Evolutionary conservation across 2,888 invertebrate genomes (phyloP).

Genomic region (Protodeltote pygarga): DNA sequence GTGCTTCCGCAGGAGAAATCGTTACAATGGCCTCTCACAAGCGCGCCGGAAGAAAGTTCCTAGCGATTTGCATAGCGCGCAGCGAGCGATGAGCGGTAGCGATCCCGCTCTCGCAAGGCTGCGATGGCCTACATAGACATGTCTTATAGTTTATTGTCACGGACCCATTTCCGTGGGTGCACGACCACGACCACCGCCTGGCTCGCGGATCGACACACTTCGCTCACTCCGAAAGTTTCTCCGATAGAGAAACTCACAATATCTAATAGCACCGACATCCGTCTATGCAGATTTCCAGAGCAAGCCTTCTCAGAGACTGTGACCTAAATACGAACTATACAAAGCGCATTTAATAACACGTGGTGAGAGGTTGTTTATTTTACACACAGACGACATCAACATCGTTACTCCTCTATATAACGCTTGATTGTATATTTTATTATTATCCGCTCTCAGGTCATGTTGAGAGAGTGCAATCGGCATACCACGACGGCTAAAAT

Average conservation of each 20-base stretch:
- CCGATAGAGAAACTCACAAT: constrained; percentile 84
- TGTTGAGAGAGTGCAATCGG: constrained; percentile 22
- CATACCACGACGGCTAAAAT: constrained; percentile 29
- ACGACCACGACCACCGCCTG: constrained; percentile 67
- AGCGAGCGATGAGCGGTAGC: constrained; percentile 53
- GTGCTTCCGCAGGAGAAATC: constrained; percentile 75
- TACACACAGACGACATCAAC: constrained; percentile 50
- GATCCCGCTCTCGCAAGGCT: constrained; percentile 62
- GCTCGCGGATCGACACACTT: constrained; percentile 77
- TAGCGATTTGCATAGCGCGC: constrained; percentile 79
- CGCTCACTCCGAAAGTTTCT: constrained; percentile 83
- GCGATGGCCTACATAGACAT: constrained; percentile 83
- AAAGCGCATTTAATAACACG: constrained; percentile 60
- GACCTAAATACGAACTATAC: constrained; percentile 78
- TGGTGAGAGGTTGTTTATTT: constrained; percentile 66
- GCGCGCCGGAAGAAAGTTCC: constrained; percentile 83
- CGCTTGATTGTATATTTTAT: constrained; percentile 17
- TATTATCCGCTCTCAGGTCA: constrained; percentile 29
- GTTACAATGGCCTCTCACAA: constrained; percentile 76
- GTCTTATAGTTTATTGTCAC: constrained; percentile 79
- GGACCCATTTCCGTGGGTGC: constrained; percentile 83
- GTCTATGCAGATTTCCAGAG: constrained; percentile 86
- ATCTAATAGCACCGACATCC: constrained; percentile 84
- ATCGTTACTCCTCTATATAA: constrained; percentile 37
- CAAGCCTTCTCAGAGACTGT: constrained; percentile 74